A percentile compares a stretch with the other conserved stretches of the same genome.
Conservation (phyloP, 2,797 vertebrate species). For the Acridotheres tristis region DNA sequence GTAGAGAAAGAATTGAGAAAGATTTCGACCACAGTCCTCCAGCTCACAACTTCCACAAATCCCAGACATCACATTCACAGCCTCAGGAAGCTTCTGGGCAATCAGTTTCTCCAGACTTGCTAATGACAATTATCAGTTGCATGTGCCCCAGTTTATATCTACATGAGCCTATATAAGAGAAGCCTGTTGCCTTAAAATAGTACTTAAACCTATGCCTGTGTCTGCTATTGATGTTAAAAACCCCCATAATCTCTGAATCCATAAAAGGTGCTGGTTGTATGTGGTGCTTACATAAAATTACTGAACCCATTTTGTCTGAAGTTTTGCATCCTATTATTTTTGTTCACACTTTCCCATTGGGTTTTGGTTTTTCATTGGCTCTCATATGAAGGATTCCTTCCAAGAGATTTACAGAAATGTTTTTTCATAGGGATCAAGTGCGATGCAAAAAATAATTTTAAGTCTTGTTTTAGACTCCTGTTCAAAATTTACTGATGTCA, state of each 20-base stretch:
- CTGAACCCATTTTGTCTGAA: neutral
- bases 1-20: neutral
- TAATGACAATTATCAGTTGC: neutral
- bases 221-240: neutral
- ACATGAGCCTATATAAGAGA: neutral
- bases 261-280: neutral
- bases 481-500: neutral
- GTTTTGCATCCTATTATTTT: neutral
- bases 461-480: neutral
- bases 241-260: neutral
- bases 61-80: neutral
- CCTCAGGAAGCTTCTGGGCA: neutral
- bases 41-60: neutral
- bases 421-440: neutral
- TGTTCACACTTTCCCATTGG: neutral
- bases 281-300: neutral
- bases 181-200: neutral
- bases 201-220: neutral
- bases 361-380: neutral
- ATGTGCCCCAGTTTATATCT: neutral
- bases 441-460: neutral
- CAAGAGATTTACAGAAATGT: neutral
- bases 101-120: neutral
- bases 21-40: neutral
- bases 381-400: neutral